Conservation (phyloP, 2,797 vertebrate species). For the Melanotaenia nigrans region DNA sequence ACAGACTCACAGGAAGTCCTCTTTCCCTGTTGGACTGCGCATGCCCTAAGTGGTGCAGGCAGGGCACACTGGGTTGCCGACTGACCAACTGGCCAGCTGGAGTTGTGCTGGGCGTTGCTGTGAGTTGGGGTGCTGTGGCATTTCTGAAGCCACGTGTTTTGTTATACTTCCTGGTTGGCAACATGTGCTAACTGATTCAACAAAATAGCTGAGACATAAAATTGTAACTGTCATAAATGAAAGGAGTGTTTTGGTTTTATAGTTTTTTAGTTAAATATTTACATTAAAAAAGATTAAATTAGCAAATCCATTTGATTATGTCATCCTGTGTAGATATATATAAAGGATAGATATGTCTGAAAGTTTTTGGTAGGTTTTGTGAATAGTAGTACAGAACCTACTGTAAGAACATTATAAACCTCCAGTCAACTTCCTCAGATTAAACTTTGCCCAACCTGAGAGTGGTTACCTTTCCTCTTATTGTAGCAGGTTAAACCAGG, state of each 20-base stretch:
- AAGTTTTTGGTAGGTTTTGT: slow-evolving; percentile 7
- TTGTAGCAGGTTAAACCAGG: slow-evolving; percentile 66
- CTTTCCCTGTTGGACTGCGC: slow-evolving; percentile 65
- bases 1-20: slow-evolving; percentile 83
- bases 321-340: background rate
- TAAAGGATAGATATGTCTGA: background rate
- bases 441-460: slow-evolving; percentile 71
- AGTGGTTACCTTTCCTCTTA: slow-evolving; percentile 59
- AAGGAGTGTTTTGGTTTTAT: background rate
- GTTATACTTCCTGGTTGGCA: slow-evolving; percentile 67
- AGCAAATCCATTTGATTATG: background rate
- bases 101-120: slow-evolving; percentile 25
- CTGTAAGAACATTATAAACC: slow-evolving; percentile 60
- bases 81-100: slow-evolving; percentile 34
- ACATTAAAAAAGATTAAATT: background rate
- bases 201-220: slow-evolving; percentile 6
- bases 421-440: slow-evolving; percentile 48
- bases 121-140: slow-evolving; percentile 13
- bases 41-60: slow-evolving; percentile 59
- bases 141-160: slow-evolving; percentile 59
- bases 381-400: slow-evolving; percentile 17
- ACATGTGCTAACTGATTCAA: slow-evolving; percentile 21
- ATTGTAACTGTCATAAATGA: slow-evolving; percentile 2
- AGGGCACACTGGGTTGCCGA: slow-evolving; percentile 24
- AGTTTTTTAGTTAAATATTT: background rate